Percentiles rank a stretch among this genome's conserved stretches.
Conservation (phyloP, 2,113 vertebrate species). For the Phycodurus eques region DNA sequence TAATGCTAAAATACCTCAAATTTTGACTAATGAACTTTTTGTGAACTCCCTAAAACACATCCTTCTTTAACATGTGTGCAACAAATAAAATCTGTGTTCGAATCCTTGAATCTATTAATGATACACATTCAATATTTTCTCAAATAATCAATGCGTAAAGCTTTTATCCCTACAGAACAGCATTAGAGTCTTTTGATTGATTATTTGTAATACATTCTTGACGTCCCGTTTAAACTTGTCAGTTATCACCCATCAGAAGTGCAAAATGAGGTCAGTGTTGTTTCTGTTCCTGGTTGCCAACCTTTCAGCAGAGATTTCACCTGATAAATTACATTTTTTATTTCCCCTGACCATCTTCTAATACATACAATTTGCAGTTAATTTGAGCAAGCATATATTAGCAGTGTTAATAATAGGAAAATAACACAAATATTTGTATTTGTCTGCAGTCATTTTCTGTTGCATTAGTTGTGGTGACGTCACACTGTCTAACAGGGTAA, state of each 20-base stretch:
- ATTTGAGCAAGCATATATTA: background rate
- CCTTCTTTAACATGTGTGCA: background rate
- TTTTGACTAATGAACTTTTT: background rate
- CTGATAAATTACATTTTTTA: background rate
- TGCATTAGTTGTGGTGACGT: constrained; percentile 40
- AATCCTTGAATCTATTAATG: background rate
- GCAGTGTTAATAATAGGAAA: background rate
- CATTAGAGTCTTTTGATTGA: background rate
- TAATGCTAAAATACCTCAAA: background rate
- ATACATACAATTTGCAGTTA: background rate
- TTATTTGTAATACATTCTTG: background rate
- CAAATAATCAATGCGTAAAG: background rate
- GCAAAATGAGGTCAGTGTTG: background rate
- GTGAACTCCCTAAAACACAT: constrained; percentile 1
- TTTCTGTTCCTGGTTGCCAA: background rate
- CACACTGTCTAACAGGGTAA: constrained; percentile 45
- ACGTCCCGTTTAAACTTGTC: background rate
- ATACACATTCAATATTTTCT: background rate
- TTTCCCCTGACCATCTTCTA: background rate
- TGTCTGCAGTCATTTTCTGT: background rate
- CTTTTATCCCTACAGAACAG: background rate
- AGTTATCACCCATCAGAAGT: background rate
- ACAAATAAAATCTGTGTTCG: background rate
- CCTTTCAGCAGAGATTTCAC: background rate
- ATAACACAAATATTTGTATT: background rate